Evolutionary conservation across 2,797 vertebrate genomes (phyloP), one percentile per base, ranked within the genome.

Genomic region (Chrysocyon brachyurus): DNA sequence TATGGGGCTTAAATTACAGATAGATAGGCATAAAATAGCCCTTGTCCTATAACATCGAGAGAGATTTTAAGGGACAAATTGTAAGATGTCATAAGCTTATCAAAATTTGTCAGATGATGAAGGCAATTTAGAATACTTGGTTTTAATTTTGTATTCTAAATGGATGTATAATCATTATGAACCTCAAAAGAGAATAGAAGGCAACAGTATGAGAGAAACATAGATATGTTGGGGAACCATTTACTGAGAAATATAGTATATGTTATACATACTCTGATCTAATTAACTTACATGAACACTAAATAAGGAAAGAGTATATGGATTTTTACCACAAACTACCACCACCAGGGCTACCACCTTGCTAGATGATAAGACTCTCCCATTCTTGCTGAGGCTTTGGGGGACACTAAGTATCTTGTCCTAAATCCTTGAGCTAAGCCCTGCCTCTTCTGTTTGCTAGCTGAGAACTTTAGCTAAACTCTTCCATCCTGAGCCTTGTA

Each of bases 91-190:
- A 49, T 52, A 78, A 85, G 33, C 57, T 15, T 63, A 85, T 85
- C 72, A 78, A 72, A 73, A 36, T 72, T 22, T 72, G 54, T 78
- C 56, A 72, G 24, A 57, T 33, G 28, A 89, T 61, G 52, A 82
- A 82, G 54, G 26, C 40, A 33, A 68, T 63, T 75, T 77, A n/a
- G 28, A 97, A 87, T 90, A 11, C 15, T 83, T 81, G 75, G 8
- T 49, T 86, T 83, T 57, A 90, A 57, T 87, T 91, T 82, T 15
- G 59, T 64, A 73, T 85, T 85, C 72, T 81, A 26, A 79, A 81
- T 85, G 26, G 79, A 89, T 36, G 24, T 22, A 2, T n/a, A 72
- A 81, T 88, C 95, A 36, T 49, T 88, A 66, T 78, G n/a, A 94
- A 28, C 63, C 33, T 96, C 26, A 64, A 73, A 91, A 66, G 33